Base-by-base conservation (phyloP, 1,140 invertebrate species). In the Phortica variegata region DNA sequence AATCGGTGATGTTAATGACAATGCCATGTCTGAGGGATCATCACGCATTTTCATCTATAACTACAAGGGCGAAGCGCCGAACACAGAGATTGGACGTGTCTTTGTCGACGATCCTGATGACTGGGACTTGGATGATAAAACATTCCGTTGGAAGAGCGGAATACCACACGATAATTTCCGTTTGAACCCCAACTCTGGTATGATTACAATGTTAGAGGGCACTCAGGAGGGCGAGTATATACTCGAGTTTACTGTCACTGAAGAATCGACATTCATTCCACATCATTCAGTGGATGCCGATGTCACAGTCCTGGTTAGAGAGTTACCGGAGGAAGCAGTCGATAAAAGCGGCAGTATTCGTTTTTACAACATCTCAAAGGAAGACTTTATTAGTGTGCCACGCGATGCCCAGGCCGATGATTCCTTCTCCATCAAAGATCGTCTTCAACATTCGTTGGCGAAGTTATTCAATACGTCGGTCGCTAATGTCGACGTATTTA, bases 11-110 rank as follows among this genome's bases (percentile, higher is more conserved):
- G 80, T 83, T 33, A 96, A 97, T 70, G 93, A 97, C 62, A 95
- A 95, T 75, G 73, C 80, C 1, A 95, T 95, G 86, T 77, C 78
- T 1, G 79, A 85, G 36, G 93, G 93, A 0, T 82, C 83, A 4
- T 95, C 93, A 61, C 82, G 85, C 41, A 95, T 97, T 61, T 89
- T 92, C 65, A 89, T 97, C 1, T 96, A 95, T 73, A 94, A 93
- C 73, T 96, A 91, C 68, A 88, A 87, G 80, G 86, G 86, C 10
- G 81, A 86, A 50, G 80, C 85, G 0, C 86, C 85, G 0, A 83
- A 87, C 43, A 88, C 87, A 1, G 82, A 87, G 53, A 91, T 97
- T 36, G 94, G 94, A 0, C 79, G 90, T 17, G 92, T 96, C 1
- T 96, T 90, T 74, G 92, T 95, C 0, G 82, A 90, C 20, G 94